A percentile compares a stretch with the other conserved stretches of the same genome.
Evolutionary conservation across 2,113 vertebrate species (phyloP).

Genomic region (Ivindomyrus marchei): DNA sequence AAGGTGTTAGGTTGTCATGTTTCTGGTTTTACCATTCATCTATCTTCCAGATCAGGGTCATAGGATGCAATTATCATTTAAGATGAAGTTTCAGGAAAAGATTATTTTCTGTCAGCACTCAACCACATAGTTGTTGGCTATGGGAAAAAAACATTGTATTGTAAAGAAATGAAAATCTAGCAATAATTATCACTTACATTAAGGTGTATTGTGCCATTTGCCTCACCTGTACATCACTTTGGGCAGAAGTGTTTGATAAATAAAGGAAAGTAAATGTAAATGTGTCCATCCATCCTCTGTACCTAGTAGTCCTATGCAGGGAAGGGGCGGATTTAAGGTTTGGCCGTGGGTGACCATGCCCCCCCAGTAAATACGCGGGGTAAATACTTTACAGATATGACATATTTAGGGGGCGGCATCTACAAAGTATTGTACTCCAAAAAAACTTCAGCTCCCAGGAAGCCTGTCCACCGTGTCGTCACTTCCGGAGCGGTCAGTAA

Average conservation of each 20-base stretch:
- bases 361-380: neutral
- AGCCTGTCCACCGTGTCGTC: constrained; percentile 24
- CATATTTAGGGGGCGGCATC: neutral
- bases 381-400: neutral
- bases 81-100: neutral
- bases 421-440: neutral
- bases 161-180: neutral
- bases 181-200: neutral
- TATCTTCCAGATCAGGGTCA: neutral
- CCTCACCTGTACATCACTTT: neutral
- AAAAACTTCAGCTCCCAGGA: constrained; percentile 40
- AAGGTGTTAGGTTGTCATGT: neutral
- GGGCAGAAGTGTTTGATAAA: neutral
- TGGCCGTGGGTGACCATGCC: neutral
- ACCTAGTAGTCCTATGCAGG: neutral
- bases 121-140: neutral
- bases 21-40: neutral
- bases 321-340: neutral
- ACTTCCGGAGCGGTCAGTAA: constrained; percentile 31
- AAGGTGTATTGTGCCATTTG: neutral
- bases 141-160: neutral
- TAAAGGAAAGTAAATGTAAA: neutral
- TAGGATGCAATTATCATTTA: neutral
- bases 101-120: neutral
- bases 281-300: neutral